Percentiles rank a stretch among this genome's conserved stretches.
Conservation (phyloP, 2,113 vertebrate species). For the Eclectus roratus region DNA sequence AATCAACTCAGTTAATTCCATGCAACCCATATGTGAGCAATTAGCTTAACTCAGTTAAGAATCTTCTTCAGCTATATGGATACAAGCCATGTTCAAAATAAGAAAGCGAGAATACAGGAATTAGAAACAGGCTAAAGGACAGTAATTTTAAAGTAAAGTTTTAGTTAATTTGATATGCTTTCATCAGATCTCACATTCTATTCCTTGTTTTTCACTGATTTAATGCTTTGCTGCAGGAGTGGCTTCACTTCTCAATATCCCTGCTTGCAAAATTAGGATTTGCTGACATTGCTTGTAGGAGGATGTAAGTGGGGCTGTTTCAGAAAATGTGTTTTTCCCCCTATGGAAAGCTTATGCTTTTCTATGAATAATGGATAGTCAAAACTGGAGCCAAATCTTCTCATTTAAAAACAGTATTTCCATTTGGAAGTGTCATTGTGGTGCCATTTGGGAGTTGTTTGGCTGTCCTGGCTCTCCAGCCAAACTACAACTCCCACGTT, state of each 20-base stretch:
- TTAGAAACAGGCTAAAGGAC: constrained; percentile 4
- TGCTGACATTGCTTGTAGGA: not conserved
- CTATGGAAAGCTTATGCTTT: not conserved
- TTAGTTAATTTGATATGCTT: not conserved
- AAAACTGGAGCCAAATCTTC: not conserved
- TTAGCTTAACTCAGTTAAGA: constrained; percentile 51
- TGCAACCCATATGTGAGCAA: constrained; percentile 55
- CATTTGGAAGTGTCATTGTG: not conserved
- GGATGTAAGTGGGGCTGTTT: not conserved
- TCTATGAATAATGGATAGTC: not conserved
- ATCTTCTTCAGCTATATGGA: constrained; percentile 5
- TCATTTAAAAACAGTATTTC: not conserved
- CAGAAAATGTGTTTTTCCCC: not conserved
- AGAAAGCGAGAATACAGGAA: not conserved
- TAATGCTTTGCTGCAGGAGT: not conserved
- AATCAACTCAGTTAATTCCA: constrained; percentile 20
- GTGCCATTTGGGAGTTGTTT: not conserved
- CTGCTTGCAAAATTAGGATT: constrained; percentile 14
- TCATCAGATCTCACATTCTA: not conserved
- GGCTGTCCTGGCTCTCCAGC: not conserved
- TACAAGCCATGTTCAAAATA: constrained; percentile 27
- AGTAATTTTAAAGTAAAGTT: constrained; percentile 31
- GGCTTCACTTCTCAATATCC: not conserved
- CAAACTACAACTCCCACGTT: not conserved
- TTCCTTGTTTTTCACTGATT: constrained; percentile 18